Evolutionary conservation across 2,888 invertebrate genomes (phyloP).

Genomic region (Dexiosoma caninum): DNA sequence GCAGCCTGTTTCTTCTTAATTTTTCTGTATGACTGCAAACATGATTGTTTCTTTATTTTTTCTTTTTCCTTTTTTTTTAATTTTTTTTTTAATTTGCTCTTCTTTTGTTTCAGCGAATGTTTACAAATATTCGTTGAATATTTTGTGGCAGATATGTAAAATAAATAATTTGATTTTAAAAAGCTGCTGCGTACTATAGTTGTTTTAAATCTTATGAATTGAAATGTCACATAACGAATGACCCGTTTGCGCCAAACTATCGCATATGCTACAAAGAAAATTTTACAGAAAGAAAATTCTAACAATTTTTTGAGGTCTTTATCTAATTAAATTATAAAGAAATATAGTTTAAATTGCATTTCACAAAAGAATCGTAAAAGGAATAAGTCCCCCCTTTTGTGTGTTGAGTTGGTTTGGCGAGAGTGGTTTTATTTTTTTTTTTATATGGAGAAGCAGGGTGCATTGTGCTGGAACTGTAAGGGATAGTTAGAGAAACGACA

Average conservation of each 20-base stretch:
- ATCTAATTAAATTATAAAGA: too few species aligned
- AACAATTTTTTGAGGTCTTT: too few species aligned
- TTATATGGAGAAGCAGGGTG: too few species aligned
- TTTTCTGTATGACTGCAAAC: conserved; percentile 13
- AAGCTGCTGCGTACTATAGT: not conserved
- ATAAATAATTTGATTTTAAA: not conserved
- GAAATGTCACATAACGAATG: not conserved
- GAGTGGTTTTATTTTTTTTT: too few species aligned
- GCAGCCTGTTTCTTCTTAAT: conserved; percentile 41
- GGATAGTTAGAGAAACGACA: too few species aligned
- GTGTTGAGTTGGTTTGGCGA: too few species aligned
- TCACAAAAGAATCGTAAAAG: too few species aligned
- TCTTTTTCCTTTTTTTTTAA: too few species aligned
- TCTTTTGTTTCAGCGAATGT: not conserved
- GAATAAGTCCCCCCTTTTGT: too few species aligned
- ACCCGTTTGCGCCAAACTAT: not conserved
- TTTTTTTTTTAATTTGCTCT: too few species aligned
- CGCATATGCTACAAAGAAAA: not conserved
- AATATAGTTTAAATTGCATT: too few species aligned
- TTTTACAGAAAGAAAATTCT: not conserved
- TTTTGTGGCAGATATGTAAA: conserved; percentile 23
- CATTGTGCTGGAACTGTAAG: too few species aligned
- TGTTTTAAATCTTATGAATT: not conserved
- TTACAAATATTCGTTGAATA: not conserved
- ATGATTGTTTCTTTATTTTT: not conserved